Evolutionary conservation across 53 echinoderm and acorn worm genomes (phyloP), one percentile per base, ranked within the genome.

Genomic region (Zoroaster sp.): DNA sequence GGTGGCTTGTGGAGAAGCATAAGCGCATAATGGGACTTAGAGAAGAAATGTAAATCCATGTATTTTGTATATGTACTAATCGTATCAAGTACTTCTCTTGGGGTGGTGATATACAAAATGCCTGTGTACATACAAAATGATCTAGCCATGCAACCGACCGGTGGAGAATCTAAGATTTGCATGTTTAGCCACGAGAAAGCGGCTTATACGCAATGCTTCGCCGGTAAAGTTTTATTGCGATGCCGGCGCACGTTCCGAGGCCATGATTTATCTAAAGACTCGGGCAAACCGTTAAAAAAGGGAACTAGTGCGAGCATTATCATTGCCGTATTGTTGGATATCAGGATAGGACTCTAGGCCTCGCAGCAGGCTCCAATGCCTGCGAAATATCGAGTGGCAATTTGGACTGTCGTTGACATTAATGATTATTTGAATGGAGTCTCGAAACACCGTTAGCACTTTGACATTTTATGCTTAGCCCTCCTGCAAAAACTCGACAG

Each of bases 181-280:
- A 78, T 78, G 78, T 78, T 78, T 59, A 78, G 78, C 54, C 63
- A 78, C 38, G 78, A 78, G 78, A 78, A 78, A 78, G 78, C 78
- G 21, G 78, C 78, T 78, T 78, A 78, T 36, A 78, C 78, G 38
- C 35, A 63, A 78, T 78, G 78, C 78, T 78, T 59, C 54, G 63
- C 55, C 53, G 49, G 49, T 77, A 51, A 78, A 78, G 78, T 78
- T 78, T 53, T 78, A 78, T 78, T 78, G n/a, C 36, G 78, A 78
- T 78, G 78, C 54, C 36, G 78, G 78, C 78, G 78, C 78, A 78
- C 78, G 63, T 78, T 78, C 65, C 54, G 59, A 46, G 78, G 78
- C 78, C 78, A 78, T 55, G 78, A 63, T 78, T 78, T 78, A 78
- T 78, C 78, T 63, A 38, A 63, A 63, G 78, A 35, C 78, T 59